A percentile compares a stretch with the other conserved stretches of the same genome.
These are phyloP conservation scores for Exaiptasia diaphana DNA, from an alignment of 64 coral and sea anemone species.

Conservation along the genomic window DNA sequence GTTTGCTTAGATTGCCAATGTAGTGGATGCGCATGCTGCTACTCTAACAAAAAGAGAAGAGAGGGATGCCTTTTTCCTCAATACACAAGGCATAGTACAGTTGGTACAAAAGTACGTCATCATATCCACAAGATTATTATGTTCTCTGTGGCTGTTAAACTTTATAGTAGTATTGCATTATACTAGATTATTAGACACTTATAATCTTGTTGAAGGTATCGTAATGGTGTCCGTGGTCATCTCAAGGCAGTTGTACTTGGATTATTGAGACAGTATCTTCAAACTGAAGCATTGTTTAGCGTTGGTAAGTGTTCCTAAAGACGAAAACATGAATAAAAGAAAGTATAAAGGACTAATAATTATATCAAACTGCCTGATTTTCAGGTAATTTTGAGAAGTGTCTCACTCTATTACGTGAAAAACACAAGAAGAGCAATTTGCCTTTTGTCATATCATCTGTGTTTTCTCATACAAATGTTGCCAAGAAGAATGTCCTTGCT, in stretches of 20 bases:
- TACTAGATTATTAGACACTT: no score
- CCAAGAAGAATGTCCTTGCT: constrained; percentile 85
- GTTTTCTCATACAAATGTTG: constrained; percentile 80
- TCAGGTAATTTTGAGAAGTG: constrained; percentile 97
- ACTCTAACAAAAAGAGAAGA: constrained; percentile 85
- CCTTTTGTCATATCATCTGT: constrained; percentile 57
- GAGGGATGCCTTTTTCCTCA: constrained; percentile 89
- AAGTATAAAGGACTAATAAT: background rate
- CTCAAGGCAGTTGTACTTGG: constrained; percentile 87
- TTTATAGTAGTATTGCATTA: background rate
- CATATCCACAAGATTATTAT: no score
- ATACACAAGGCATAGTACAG: constrained; percentile 92
- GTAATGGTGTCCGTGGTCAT: constrained; percentile 93
- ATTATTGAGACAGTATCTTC: constrained; percentile 72
- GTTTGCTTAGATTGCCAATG: constrained; percentile 82
- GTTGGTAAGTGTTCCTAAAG: constrained; percentile 41
- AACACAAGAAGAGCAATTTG: constrained; percentile 74
- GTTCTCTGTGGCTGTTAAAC: background rate
- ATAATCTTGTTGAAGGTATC: constrained; percentile 81
- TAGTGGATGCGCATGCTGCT: constrained; percentile 90
- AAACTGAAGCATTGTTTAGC: constrained; percentile 85
- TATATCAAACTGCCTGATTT: background rate
- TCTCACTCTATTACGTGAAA: constrained; percentile 67
- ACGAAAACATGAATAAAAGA: background rate
- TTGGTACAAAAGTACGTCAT: constrained; percentile 83